These are phyloP conservation scores for Slavum lentiscoides DNA, from an alignment of 2,888 invertebrate species.

Conservation along the genomic window DNA sequence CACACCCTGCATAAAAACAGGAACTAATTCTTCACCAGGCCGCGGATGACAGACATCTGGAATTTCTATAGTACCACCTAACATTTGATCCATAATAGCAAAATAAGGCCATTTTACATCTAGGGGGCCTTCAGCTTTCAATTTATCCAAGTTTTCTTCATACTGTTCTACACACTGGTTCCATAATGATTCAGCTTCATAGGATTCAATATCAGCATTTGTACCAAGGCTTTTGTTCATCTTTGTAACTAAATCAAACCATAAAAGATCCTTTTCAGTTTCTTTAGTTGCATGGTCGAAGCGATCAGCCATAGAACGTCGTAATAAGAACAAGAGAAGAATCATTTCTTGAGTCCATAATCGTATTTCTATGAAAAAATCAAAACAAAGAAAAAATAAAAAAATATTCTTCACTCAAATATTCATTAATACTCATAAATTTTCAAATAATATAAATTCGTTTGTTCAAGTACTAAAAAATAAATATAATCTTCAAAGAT, in stretches of 20 bases:
- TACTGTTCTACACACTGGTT: slow-evolving; percentile 53
- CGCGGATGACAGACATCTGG: slow-evolving; percentile 51
- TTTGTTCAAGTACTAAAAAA: not conserved
- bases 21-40: slow-evolving; percentile 54
- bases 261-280: slow-evolving; percentile 38
- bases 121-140: slow-evolving; percentile 53
- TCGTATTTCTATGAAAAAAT: slow-evolving; percentile 52
- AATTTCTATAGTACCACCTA: slow-evolving; percentile 54
- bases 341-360: slow-evolving; percentile 54
- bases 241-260: slow-evolving; percentile 52
- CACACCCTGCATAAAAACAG: slow-evolving; percentile 47
- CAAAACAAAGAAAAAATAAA: not conserved
- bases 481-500: not conserved
- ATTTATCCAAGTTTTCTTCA: slow-evolving; percentile 54
- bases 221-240: slow-evolving; percentile 53
- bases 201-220: slow-evolving; percentile 53
- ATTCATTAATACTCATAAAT: not conserved
- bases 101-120: slow-evolving; percentile 55
- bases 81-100: slow-evolving; percentile 55
- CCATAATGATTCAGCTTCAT: slow-evolving; percentile 54
- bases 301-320: slow-evolving; percentile 42
- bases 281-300: slow-evolving; percentile 47
- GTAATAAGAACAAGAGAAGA: slow-evolving; percentile 48
- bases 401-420: not conserved
- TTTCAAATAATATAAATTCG: not conserved